Percentiles rank a stretch among this genome's conserved stretches.
These are phyloP conservation scores for Sebastes cheni DNA, from an alignment of 2,797 vertebrate genomes.

Conservation along the genomic window DNA sequence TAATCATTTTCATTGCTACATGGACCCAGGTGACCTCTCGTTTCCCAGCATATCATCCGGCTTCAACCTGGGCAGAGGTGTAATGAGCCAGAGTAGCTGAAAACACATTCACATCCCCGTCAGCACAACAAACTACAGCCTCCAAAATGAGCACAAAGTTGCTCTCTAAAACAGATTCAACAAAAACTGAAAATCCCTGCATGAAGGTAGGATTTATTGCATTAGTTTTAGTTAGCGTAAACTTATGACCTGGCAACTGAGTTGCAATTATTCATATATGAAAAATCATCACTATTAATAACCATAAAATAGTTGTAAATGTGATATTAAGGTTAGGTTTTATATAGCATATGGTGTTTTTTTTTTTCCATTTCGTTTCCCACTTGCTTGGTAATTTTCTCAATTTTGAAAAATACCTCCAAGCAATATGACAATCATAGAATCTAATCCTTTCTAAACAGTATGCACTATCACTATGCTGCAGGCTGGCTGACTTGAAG, in stretches of 20 bases:
- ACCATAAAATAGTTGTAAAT: background rate
- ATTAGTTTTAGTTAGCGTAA: background rate
- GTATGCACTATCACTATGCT: background rate
- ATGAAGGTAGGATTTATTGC: background rate
- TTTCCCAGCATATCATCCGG: background rate
- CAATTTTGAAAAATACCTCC: background rate
- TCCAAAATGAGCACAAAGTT: background rate
- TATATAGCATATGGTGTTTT: background rate
- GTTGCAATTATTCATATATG: background rate
- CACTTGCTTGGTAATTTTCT: background rate
- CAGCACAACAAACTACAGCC: too few relatives aligned
- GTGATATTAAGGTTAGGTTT: background rate
- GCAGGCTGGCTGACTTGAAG: background rate
- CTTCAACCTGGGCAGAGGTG: background rate
- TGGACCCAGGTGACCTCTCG: background rate
- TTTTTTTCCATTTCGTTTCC: background rate
- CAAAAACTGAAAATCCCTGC: background rate
- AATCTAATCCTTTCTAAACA: background rate
- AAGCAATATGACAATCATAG: background rate
- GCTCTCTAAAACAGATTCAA: background rate
- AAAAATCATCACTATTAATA: background rate
- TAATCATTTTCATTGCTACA: background rate
- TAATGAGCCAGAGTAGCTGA: background rate
- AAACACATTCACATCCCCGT: background rate
- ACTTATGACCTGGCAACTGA: background rate